Conservation (phyloP, 1,140 invertebrate genomes). For the Whitmania pigra region DNA sequence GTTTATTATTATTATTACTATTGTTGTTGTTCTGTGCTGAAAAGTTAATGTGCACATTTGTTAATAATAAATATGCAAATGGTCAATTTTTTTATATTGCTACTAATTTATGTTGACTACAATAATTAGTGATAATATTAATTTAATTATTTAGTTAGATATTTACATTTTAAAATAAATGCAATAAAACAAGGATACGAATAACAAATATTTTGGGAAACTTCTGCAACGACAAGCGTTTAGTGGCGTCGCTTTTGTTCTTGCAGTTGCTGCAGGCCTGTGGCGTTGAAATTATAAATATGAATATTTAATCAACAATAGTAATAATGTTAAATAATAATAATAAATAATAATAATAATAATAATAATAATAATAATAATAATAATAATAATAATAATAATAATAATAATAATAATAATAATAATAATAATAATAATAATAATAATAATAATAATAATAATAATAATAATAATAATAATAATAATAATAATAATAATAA, state of each 20-base stretch:
- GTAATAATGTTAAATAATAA: not conserved
- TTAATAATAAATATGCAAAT: no score
- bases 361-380: not conserved
- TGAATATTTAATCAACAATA: not conserved
- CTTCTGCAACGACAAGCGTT: conserved; percentile 82
- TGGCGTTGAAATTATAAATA: conserved; percentile 29
- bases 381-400: not conserved
- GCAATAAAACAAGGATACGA: conserved; percentile 52
- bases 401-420: conserved; percentile 1
- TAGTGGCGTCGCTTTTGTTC: conserved; percentile 73
- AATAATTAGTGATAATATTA: no score
- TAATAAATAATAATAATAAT: not conserved
- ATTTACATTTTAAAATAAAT: no score
- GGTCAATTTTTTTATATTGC: no score
- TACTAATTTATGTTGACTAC: no score
- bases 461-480: not conserved
- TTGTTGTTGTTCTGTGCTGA: no score
- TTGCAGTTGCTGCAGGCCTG: conserved; percentile 80
- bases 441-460: not conserved
- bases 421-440: not conserved
- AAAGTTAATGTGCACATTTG: no score
- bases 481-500: not conserved
- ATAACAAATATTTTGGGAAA: conserved; percentile 81
- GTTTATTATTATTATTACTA: no score
- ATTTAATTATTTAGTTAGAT: no score